These are phyloP conservation scores for Epizoanthus scotinus DNA, from an alignment of 92 coral and sea anemone species.

Conservation along the genomic window DNA sequence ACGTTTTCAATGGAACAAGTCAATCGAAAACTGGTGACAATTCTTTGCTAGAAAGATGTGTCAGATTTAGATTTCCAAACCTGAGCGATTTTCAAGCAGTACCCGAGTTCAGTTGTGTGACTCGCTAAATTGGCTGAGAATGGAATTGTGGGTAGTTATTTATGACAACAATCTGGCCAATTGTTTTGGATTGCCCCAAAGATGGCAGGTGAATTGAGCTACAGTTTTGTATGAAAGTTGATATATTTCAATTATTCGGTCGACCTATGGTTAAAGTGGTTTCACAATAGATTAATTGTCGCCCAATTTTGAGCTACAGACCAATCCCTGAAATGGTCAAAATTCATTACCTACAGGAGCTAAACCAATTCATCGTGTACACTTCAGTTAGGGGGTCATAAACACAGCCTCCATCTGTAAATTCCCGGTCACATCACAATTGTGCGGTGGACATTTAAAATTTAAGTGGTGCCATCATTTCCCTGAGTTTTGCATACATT, in stretches of 20 bases:
- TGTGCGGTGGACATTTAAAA: constrained; percentile 42
- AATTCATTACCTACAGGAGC: constrained; percentile 16
- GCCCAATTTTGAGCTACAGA: constrained; percentile 24
- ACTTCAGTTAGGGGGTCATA: constrained; percentile 2
- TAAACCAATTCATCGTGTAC: constrained; percentile 11
- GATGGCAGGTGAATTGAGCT: constrained; percentile 20
- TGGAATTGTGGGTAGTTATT: constrained; percentile 21
- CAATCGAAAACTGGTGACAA: too few relatives aligned
- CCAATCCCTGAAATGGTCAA: constrained; percentile 6
- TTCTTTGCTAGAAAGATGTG: too few relatives aligned
- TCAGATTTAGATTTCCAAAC: too few relatives aligned
- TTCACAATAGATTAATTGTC: constrained; percentile 38
- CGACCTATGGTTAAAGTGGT: constrained; percentile 38
- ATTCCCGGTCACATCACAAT: constrained; percentile 18
- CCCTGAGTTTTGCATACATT: constrained; percentile 56
- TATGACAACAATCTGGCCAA: not conserved
- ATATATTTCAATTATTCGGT: constrained; percentile 32
- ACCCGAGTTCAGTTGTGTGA: not conserved
- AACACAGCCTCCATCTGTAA: constrained; percentile 10
- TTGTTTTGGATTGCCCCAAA: constrained; percentile 19
- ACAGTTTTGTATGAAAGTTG: constrained; percentile 33
- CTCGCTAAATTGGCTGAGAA: constrained; percentile 5
- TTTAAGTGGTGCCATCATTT: constrained; percentile 38
- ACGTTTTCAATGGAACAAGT: too few relatives aligned
- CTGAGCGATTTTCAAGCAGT: too few relatives aligned